Evolutionary conservation across 2,888 invertebrate genomes (phyloP).

Genomic region (Uloborus plumipes): DNA sequence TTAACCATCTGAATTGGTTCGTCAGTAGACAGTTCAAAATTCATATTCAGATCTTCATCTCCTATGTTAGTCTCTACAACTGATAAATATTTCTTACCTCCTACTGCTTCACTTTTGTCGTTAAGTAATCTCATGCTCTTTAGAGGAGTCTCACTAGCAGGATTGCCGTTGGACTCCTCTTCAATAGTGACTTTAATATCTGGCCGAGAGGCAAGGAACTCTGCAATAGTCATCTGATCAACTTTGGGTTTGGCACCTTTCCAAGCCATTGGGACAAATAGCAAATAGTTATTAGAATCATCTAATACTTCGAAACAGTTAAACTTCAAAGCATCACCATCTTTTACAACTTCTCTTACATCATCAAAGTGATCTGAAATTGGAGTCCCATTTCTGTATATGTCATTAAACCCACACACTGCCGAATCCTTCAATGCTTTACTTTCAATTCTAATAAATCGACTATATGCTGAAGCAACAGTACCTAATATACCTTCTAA

Average conservation of each 20-base stretch:
- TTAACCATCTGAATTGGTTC: too few species aligned
- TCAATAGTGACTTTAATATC: constrained; percentile 4
- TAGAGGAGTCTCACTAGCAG: background rate
- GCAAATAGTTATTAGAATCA: constrained; percentile 25
- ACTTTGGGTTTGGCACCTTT: constrained; percentile 33
- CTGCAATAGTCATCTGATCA: constrained; percentile 24
- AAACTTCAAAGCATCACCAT: constrained; percentile 34
- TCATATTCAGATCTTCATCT: constrained; percentile 3
- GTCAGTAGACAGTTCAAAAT: background rate
- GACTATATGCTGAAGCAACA: constrained; percentile 25
- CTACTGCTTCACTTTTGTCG: background rate
- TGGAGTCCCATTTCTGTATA: constrained; percentile 30
- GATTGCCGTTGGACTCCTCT: background rate
- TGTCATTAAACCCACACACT: constrained; percentile 35
- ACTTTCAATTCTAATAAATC: constrained; percentile 34
- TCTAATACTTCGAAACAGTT: constrained; percentile 49
- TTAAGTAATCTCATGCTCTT: constrained; percentile 1
- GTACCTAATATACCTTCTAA: constrained; percentile 25
- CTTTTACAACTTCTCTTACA: constrained; percentile 46
- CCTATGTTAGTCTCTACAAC: background rate
- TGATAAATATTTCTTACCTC: constrained; percentile 19
- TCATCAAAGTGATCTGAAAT: constrained; percentile 36
- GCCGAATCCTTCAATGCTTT: background rate
- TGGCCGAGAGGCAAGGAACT: constrained; percentile 23
- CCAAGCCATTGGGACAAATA: constrained; percentile 42